Conservation (phyloP, 2,113 vertebrate species). For the Takifugu bimaculatus region DNA sequence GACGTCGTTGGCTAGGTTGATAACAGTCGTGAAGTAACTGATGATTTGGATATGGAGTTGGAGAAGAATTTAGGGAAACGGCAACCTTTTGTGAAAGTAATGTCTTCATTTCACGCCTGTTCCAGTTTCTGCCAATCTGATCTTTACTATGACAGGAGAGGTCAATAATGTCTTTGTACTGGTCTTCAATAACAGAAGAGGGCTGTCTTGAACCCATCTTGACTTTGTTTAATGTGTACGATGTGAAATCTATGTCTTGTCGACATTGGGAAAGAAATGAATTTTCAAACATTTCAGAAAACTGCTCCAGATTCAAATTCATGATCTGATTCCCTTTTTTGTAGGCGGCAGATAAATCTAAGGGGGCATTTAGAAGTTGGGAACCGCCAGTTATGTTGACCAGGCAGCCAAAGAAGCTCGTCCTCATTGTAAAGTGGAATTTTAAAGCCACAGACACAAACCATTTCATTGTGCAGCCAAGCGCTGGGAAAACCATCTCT, state of each 20-base stretch:
- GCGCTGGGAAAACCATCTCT: constrained; percentile 69
- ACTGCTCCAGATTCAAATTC: constrained; percentile 85
- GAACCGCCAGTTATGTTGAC: constrained; percentile 75
- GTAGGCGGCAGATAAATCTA: constrained; percentile 87
- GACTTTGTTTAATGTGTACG: constrained; percentile 83
- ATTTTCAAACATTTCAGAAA: constrained; percentile 87
- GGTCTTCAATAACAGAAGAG: constrained; percentile 60
- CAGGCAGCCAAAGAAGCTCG: constrained; percentile 83
- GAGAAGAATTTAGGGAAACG: constrained; percentile 61
- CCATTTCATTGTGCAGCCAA: constrained; percentile 76
- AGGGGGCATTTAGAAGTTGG: constrained; percentile 78
- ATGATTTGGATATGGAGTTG: constrained; percentile 52
- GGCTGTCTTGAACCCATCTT: constrained; percentile 78
- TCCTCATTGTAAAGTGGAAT: constrained; percentile 84
- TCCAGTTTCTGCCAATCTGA: constrained; percentile 50
- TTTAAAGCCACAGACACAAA: constrained; percentile 87
- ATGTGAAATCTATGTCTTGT: constrained; percentile 81
- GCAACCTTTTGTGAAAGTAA: constrained; percentile 72
- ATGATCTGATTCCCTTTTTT: constrained; percentile 83
- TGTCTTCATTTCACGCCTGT: constrained; percentile 63
- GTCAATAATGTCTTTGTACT: constrained; percentile 74
- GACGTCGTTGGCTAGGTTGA: constrained; percentile 61
- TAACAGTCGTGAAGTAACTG: constrained; percentile 70
- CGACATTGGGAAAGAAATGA: constrained; percentile 78
- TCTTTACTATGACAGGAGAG: constrained; percentile 70